Percentiles rank a stretch among this genome's conserved stretches.
Evolutionary conservation across 2,797 vertebrate species (phyloP).

Genomic region (Sebastes taczanowskii): DNA sequence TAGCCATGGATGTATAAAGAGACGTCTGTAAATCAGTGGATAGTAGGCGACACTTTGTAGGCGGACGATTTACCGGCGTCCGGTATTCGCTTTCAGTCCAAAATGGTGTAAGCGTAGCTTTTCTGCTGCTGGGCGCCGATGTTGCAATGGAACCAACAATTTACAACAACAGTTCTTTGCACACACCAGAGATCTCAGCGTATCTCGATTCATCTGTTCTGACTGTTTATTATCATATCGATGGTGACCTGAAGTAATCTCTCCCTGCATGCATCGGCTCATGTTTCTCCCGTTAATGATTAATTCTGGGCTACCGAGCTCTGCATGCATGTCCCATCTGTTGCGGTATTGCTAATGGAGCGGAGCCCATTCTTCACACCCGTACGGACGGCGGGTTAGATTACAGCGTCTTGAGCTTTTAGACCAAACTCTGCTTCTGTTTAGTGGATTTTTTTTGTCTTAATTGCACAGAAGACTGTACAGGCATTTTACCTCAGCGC

Average conservation of each 20-base stretch:
- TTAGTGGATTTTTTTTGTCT: constrained; percentile 7
- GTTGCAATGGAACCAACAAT: too few species aligned
- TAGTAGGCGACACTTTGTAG: too few species aligned
- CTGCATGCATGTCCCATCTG: constrained; percentile 45
- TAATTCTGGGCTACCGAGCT: constrained; percentile 46
- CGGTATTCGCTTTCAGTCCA: too few species aligned
- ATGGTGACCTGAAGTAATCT: neutral
- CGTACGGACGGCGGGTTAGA: constrained; percentile 20
- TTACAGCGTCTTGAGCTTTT: constrained; percentile 10
- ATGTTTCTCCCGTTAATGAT: constrained; percentile 43
- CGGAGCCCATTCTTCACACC: constrained; percentile 22
- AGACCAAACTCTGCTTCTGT: neutral
- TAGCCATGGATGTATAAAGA: too few species aligned
- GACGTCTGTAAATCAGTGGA: too few species aligned
- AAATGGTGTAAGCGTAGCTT: too few species aligned
- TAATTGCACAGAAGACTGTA: neutral
- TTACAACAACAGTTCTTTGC: too few species aligned
- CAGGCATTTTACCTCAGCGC: constrained; percentile 33
- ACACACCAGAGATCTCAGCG: too few species aligned
- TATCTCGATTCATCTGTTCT: neutral
- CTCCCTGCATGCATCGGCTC: neutral
- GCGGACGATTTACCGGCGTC: too few species aligned
- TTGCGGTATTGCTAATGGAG: constrained; percentile 10
- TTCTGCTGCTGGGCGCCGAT: too few species aligned
- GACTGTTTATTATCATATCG: neutral